Percentiles rank a stretch among this genome's conserved stretches.
Conservation (phyloP, 92 coral and sea anemone species). For the Parazoanthus swiftii region DNA sequence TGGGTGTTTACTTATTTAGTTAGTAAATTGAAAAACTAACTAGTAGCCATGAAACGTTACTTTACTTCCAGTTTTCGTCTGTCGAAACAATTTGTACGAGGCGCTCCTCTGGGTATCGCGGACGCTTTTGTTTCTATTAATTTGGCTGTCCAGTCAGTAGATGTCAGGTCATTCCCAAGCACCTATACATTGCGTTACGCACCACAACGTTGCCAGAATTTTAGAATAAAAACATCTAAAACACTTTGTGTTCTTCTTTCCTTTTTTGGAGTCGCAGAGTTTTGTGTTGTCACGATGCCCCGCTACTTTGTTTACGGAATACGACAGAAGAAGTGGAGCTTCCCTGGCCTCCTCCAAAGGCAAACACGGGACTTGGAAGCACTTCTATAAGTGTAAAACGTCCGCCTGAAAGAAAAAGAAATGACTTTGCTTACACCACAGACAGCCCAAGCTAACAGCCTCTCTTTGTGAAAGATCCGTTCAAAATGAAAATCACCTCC, state of each 20-base stretch:
- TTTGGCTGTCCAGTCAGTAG: neutral
- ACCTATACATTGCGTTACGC: neutral
- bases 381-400: conserved; percentile 15
- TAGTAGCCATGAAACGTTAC: neutral
- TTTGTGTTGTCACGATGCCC: neutral
- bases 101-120: neutral
- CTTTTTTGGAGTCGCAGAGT: neutral
- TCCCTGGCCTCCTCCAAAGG: conserved; percentile 21
- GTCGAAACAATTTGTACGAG: neutral
- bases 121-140: neutral
- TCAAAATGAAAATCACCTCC: too few relatives aligned
- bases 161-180: neutral
- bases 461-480: too few relatives aligned
- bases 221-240: neutral
- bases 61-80: neutral
- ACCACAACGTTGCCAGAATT: neutral
- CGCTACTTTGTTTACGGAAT: neutral
- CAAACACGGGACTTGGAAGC: conserved; percentile 17
- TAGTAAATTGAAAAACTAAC: too few relatives aligned
- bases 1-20: too few relatives aligned
- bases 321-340: conserved; percentile 12
- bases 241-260: neutral
- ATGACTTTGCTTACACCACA: neutral
- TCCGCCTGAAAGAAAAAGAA: neutral
- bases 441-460: neutral